Evolutionary conservation across 2,888 invertebrate species (phyloP).

Genomic region (Bellardia bayeri): DNA sequence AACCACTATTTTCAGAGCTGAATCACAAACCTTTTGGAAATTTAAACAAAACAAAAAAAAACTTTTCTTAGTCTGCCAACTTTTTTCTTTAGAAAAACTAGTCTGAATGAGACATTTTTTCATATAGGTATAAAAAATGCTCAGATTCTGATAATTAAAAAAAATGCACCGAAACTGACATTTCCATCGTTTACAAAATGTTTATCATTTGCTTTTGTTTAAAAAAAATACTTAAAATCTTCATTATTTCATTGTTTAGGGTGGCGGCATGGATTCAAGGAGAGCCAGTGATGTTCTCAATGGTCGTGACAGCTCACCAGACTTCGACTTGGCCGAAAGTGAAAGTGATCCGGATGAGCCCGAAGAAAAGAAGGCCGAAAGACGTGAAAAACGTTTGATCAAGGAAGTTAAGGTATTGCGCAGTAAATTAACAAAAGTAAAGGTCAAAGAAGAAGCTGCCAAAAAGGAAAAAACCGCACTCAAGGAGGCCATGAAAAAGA

Average conservation of each 20-base stretch:
- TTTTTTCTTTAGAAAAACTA: too few relatives aligned
- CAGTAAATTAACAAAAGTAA: constrained; percentile 85
- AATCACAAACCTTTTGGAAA: not conserved
- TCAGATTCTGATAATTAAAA: too few relatives aligned
- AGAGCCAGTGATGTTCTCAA: constrained; percentile 82
- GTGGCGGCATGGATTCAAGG: constrained; percentile 81
- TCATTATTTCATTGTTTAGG: constrained; percentile 73
- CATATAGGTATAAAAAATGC: too few relatives aligned
- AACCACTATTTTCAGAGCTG: not conserved
- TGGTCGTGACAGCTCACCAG: constrained; percentile 86
- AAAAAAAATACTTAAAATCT: not conserved
- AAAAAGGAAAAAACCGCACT: constrained; percentile 91
- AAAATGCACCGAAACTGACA: too few relatives aligned
- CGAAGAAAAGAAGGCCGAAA: constrained; percentile 87
- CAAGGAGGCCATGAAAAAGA: constrained; percentile 92
- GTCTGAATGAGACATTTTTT: too few relatives aligned
- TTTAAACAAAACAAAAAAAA: not conserved
- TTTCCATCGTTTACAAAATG: too few relatives aligned
- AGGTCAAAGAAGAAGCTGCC: constrained; percentile 89
- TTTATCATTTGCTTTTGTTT: too few relatives aligned
- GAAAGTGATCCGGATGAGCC: constrained; percentile 88
- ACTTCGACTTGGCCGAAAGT: constrained; percentile 86
- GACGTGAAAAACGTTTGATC: constrained; percentile 89
- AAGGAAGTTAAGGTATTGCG: constrained; percentile 83
- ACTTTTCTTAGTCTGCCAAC: too few relatives aligned